A percentile compares a stretch with the other conserved stretches of the same genome.
Conservation (phyloP, 2,113 vertebrate species). For the Myiopsitta monachus region DNA sequence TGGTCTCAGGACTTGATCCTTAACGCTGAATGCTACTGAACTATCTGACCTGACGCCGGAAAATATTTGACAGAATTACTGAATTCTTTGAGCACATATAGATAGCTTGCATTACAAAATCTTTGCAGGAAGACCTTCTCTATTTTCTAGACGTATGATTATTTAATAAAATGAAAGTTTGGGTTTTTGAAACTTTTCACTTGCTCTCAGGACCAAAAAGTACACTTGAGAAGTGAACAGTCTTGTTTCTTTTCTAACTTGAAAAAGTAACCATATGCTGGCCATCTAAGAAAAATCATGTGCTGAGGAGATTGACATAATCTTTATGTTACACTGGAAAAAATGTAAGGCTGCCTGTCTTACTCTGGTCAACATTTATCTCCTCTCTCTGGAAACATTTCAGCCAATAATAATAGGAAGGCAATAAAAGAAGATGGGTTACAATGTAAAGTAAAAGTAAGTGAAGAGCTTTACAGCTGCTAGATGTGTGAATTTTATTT, state of each 20-base stretch:
- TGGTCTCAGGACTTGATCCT: neutral
- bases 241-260: neutral
- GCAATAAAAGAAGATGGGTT: neutral
- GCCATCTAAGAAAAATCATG: neutral
- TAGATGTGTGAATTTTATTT: conserved; percentile 28
- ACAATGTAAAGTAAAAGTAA: neutral
- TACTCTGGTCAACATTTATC: neutral
- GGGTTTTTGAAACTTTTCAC: neutral
- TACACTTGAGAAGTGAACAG: neutral
- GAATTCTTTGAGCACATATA: neutral
- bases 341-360: neutral
- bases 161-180: neutral
- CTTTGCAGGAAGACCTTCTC: neutral
- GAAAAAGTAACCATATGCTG: neutral
- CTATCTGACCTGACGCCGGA: neutral
- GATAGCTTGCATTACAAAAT: neutral
- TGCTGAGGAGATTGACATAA: neutral
- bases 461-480: neutral
- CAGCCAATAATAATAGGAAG: neutral
- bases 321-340: neutral
- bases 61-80: neutral
- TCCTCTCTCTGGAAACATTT: neutral
- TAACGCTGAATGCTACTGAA: neutral
- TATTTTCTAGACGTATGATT: neutral
- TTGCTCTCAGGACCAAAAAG: neutral